Evolutionary conservation across 2,797 vertebrate genomes (phyloP), one percentile per base, ranked within the genome.

Genomic region (Danio albolineatus): DNA sequence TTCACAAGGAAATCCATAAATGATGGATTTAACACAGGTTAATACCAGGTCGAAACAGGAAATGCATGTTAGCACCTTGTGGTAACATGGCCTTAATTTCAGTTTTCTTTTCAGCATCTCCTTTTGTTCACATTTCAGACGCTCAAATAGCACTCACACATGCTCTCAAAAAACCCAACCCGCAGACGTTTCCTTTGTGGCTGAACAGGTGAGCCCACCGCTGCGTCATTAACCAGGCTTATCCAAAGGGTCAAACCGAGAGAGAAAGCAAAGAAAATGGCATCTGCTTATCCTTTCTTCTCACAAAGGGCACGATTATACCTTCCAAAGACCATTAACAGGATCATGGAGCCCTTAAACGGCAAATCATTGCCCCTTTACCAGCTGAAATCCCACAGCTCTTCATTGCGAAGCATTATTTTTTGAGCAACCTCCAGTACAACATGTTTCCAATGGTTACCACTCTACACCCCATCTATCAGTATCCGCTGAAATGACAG

Each of bases 401-500:
- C 51, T 41, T 36, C 28, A 14, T 8, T n/a, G 12, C n/a, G 60
- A 36, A 41, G 64, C 75, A 38, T 14, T 66, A 36, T 56, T 59
- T 75, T 53, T 49, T 51, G 62, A 36, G 74, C 49, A 39, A 66
- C 12, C n/a, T 41, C 13, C 43, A 46, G 16, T 41, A 41, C 28
- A 67, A 28, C 10, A 8, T 69, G 17, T 46, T 17, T 86, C 46
- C 94, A 90, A 88, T 87, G 92, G 93, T 93, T 88, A 90, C 86
- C 75, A 91, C 87, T 44, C 90, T 92, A 89, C 86, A 89, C 85
- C 61, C 17, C 90, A 95, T 94, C 94, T 91, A 92, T 95, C 94
- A 92, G 92, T 92, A 94, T 95, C 94, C 92, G 90, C 90, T 88
- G 76, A 90, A 93, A 93, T 46, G 94, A 91, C 92, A 93, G 92